phyloP scores from a whole-genome alignment of 2,888 invertebrate genomes.

The Heliconius ethilla region DNA sequence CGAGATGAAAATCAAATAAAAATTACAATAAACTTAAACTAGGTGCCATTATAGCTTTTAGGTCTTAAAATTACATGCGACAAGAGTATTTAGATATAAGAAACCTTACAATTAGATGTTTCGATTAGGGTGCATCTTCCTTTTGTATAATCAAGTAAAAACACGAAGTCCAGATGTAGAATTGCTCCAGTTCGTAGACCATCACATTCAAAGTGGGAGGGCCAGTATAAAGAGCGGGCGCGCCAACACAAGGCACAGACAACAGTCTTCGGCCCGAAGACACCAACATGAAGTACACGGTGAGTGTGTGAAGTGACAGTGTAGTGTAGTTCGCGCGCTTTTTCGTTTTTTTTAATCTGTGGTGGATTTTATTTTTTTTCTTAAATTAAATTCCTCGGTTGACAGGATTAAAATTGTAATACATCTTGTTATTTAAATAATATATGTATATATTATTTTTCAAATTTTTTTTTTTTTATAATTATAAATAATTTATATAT shows the following conservation, averaged over 20 bases:
- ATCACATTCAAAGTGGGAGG: slow-evolving; percentile 71
- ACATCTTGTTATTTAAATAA: not conserved
- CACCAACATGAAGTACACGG: slow-evolving; percentile 80
- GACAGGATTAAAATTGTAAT: not conserved
- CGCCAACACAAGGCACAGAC: slow-evolving; percentile 58
- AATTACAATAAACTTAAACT: not conserved
- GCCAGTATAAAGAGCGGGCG: slow-evolving; percentile 69
- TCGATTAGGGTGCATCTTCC: slow-evolving; percentile 19
- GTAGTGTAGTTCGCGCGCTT: slow-evolving; percentile 34
- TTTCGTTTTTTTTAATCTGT: slow-evolving; percentile 6
- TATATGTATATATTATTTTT: not conserved
- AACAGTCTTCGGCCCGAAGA: slow-evolving; percentile 81
- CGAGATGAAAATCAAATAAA: slow-evolving; percentile 4
- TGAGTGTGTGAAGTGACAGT: slow-evolving; percentile 63
- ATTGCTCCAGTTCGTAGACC: slow-evolving; percentile 49
- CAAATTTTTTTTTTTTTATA: not conserved
- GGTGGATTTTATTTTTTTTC: not conserved
- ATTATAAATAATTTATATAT: not conserved
- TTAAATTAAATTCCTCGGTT: not conserved
- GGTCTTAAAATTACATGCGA: not conserved
- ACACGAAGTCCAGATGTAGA: slow-evolving; percentile 35
- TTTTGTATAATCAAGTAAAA: slow-evolving; percentile 24
- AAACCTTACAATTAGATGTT: not conserved
- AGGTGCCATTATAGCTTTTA: not conserved
- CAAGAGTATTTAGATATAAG: not conserved